These are phyloP conservation scores for Lanistes nyassanus DNA, from an alignment of 1,140 invertebrate genomes.

Conservation along the genomic window DNA sequence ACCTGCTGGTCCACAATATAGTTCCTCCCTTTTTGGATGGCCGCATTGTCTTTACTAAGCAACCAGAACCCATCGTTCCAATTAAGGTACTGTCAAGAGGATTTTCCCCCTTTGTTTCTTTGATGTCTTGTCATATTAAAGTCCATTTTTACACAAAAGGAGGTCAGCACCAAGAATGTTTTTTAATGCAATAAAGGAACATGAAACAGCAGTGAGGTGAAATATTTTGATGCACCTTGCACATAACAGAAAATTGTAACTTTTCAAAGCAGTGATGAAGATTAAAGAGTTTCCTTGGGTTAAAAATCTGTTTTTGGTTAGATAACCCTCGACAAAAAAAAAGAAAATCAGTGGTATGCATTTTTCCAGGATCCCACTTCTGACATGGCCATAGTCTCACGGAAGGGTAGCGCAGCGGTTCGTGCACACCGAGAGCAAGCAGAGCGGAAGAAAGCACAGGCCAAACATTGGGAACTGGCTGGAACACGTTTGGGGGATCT, in stretches of 20 bases:
- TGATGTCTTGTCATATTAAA: too few species aligned
- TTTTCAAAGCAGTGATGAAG: too few species aligned
- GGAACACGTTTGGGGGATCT: conserved; percentile 97
- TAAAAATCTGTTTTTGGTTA: too few species aligned
- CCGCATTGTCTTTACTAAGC: conserved; percentile 98
- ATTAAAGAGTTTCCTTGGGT: too few species aligned
- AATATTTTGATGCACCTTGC: too few species aligned
- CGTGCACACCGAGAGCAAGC: conserved; percentile 93
- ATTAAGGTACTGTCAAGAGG: conserved; percentile 71
- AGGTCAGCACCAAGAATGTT: too few species aligned
- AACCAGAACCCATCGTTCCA: conserved; percentile 95
- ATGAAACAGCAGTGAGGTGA: too few species aligned
- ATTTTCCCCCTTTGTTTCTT: neutral
- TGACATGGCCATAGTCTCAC: conserved; percentile 95
- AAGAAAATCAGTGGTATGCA: too few species aligned
- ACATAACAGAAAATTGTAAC: too few species aligned
- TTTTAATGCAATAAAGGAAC: too few species aligned
- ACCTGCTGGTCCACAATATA: conserved; percentile 97
- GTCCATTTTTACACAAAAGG: too few species aligned
- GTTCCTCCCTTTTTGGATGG: conserved; percentile 99
- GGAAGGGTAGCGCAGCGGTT: conserved; percentile 93
- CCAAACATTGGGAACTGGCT: conserved; percentile 98
- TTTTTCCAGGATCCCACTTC: conserved; percentile 87
- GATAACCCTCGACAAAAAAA: too few species aligned
- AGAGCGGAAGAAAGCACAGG: conserved; percentile 93